These are phyloP conservation scores for Saturnia japonica DNA, from an alignment of 2,888 invertebrate species.

Conservation along the genomic window DNA sequence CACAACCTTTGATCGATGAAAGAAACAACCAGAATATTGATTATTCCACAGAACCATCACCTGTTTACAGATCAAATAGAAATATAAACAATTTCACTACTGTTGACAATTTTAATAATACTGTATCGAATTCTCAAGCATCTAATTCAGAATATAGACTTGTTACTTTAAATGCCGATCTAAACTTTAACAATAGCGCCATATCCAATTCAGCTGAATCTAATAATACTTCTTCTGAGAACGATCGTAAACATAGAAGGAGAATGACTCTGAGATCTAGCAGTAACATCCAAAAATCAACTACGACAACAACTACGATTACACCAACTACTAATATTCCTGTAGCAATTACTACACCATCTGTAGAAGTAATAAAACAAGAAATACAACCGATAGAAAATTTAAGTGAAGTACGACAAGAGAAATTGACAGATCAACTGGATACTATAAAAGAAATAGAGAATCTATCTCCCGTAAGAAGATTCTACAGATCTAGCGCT, in stretches of 20 bases:
- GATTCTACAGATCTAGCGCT: slow-evolving; percentile 71
- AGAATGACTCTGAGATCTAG: slow-evolving; percentile 59
- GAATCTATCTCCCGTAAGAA: slow-evolving; percentile 52
- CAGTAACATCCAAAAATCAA: slow-evolving; percentile 38
- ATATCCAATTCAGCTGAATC: slow-evolving; percentile 29
- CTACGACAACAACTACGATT: slow-evolving; percentile 27
- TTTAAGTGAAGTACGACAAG: slow-evolving; percentile 48
- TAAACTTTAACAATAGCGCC: slow-evolving; percentile 45
- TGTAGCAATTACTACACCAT: slow-evolving; percentile 38
- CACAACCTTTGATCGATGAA: slow-evolving; percentile 64
- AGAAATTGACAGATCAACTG: slow-evolving; percentile 59
- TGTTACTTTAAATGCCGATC: slow-evolving; percentile 54
- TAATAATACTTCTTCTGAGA: slow-evolving; percentile 46
- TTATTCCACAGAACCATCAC: slow-evolving; percentile 49
- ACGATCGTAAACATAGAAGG: slow-evolving; percentile 62
- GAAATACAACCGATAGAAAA: slow-evolving; percentile 57
- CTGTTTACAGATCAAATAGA: slow-evolving; percentile 67
- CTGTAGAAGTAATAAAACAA: slow-evolving; percentile 57
- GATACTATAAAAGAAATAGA: slow-evolving; percentile 53
- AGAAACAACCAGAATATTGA: slow-evolving; percentile 55
- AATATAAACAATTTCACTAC: slow-evolving; percentile 35
- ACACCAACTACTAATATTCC: slow-evolving; percentile 37
- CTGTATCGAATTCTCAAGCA: slow-evolving; percentile 42
- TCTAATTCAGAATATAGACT: slow-evolving; percentile 47
- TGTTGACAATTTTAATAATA: slow-evolving; percentile 39